Base-by-base conservation (phyloP, 1,140 invertebrate species). In the Caerostris darwini region DNA sequence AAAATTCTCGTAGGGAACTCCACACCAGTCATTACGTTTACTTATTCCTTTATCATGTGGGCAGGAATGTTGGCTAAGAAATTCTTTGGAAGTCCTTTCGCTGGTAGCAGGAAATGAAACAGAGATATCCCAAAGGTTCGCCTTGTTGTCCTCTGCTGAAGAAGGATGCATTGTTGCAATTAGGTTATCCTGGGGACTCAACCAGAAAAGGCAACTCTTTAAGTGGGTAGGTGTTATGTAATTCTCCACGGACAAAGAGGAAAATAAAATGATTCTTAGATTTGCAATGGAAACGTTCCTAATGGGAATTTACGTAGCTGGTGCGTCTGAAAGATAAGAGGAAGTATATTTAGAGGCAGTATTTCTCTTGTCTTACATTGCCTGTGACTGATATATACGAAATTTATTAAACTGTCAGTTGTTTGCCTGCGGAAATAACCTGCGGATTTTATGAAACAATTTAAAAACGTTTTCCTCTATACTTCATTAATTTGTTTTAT, bases 231-330 rank as follows among this genome's bases (percentile, higher is more conserved):
- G 82, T 83, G 82, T 83, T 83, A 83, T 58, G 82, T 83, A 83
- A 83, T 83, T 83, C 82, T 83, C 82, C 53, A 58, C 17, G 82
- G 82, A 83, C 82, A 83, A 83, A 83, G 19, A 83, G 71, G 82
- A 83, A 83, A 83, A 58, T 83, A 83, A 83, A 83, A 83, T 83
- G 82, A 83, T 83, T 83, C 82, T 83, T 83, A 83, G 82, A 83
- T 83, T 83, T 83, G 54, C 82, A 83, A 83, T 83, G 17, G 54
- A 83, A 58, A 77, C 71, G 82, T 57, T 83, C 56, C 82, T 83
- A 83, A 83, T 83, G 82, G 56, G 82, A 83, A 83, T 83, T 83
- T 83, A 83, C 82, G 82, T 83, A 83, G 82, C n/a, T 10, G n/a
- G 82, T 83, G 82, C 82, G n/a, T 14, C 14, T 4, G 82, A 57